Evolutionary conservation across 2,113 vertebrate species (phyloP), one percentile per base, ranked within the genome.

Genomic region (Phaethon lepturus): DNA sequence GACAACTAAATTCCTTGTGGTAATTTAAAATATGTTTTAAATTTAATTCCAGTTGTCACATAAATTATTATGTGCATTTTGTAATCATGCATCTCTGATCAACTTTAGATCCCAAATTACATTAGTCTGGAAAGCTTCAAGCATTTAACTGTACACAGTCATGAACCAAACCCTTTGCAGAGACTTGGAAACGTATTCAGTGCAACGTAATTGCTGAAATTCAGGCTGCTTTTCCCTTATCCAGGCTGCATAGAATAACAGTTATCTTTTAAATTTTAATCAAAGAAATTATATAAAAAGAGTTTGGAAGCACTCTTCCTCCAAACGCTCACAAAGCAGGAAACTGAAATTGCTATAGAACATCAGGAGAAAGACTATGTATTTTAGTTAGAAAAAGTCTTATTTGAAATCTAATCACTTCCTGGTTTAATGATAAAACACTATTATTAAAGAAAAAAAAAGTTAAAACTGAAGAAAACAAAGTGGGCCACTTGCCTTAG

Each of bases 61-160:
- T n/a, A 89, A 80, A 85, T 71, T 56, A 52, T 75, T 47, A 87
- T 0, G 17, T 55, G 49, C 31, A 62, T 86, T 95, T 86, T 90
- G 50, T 93, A 95, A 95, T 88, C 83, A 83, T 13, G 72, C 76
- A 81, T 95, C 83, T 89, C 88, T 94, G 95, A 97, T 95, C 86
- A 96, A 10, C 77, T 96, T 95, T 50, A 87, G 81, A 90, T 73
- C 93, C 93, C 91, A 96, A 95, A 96, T 93, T 25, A 82, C 12
- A n/a, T 95, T 82, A 84, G 42, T 73, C 83, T 95, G 77, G 53
- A 47, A 93, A 82, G 81, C 76, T 90, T 94, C 58, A 76, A 47
- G 77, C 77, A 58, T n/a, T 91, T 38, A 66, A 29, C 14, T 49
- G 76, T 26, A 82, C n/a, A 40, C 17, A 86, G 47, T 3, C 79